A percentile compares a stretch with the other conserved stretches of the same genome.
These are phyloP conservation scores for Azemiops feae DNA, from an alignment of 2,113 vertebrate genomes.

Conservation along the genomic window DNA sequence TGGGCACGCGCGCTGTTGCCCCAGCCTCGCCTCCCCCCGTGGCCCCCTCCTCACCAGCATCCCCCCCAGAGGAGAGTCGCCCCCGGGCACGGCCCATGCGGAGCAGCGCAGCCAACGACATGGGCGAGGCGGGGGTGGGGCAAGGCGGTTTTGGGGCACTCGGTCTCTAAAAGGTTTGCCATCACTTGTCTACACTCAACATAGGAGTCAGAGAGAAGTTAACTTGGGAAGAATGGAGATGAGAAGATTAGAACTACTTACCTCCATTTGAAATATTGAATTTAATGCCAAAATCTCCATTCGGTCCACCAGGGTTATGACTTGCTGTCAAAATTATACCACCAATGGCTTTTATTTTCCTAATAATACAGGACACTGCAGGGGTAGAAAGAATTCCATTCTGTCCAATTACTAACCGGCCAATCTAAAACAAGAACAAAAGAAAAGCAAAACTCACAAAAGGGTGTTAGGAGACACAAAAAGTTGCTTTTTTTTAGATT, in stretches of 20 bases:
- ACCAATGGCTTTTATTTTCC: constrained; percentile 92
- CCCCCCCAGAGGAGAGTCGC: too few relatives aligned
- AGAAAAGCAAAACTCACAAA: constrained; percentile 9
- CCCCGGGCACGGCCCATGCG: too few relatives aligned
- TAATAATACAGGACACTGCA: constrained; percentile 95
- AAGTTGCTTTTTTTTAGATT: neutral
- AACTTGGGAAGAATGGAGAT: neutral
- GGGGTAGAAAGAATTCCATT: constrained; percentile 97
- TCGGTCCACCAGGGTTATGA: constrained; percentile 95
- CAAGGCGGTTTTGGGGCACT: too few relatives aligned
- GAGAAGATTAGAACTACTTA: constrained; percentile 33
- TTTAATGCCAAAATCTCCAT: constrained; percentile 96
- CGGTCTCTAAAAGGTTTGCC: too few relatives aligned
- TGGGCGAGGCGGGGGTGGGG: too few relatives aligned
- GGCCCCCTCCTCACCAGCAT: too few relatives aligned
- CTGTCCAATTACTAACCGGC: constrained; percentile 91
- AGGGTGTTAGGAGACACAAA: neutral
- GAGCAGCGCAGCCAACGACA: too few relatives aligned
- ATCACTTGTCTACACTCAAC: neutral
- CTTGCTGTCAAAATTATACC: constrained; percentile 98
- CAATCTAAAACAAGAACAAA: constrained; percentile 77
- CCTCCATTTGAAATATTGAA: constrained; percentile 96
- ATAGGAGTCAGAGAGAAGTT: fast-evolving
- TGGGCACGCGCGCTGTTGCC: too few relatives aligned
- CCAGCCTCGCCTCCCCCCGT: too few relatives aligned